Percentiles rank a stretch among this genome's conserved stretches.
Conservation (phyloP, 2,888 invertebrate genomes). For the Macrostomum cliftonense region DNA sequence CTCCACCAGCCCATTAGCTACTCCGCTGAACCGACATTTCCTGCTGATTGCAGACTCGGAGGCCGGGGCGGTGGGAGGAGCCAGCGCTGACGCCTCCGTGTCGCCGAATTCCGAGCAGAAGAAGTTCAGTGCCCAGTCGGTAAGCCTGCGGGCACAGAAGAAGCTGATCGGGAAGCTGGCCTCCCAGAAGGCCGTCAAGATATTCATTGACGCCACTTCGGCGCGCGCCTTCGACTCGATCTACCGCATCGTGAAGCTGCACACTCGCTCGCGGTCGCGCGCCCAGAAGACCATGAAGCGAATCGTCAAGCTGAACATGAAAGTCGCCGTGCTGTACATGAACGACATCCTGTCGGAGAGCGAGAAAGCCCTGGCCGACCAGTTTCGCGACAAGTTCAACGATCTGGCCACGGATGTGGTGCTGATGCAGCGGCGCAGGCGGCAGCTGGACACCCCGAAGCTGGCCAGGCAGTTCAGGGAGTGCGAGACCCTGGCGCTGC, state of each 20-base stretch:
- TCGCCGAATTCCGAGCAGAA: too few relatives aligned
- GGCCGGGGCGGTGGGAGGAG: too few relatives aligned
- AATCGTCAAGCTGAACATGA: slow-evolving; percentile 83
- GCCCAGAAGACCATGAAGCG: slow-evolving; percentile 85
- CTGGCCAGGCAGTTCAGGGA: slow-evolving; percentile 55
- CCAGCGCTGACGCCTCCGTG: too few relatives aligned
- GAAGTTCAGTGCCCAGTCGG: slow-evolving; percentile 63
- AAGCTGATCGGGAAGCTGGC: slow-evolving; percentile 82
- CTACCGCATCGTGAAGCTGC: slow-evolving; percentile 54
- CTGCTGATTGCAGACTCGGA: too few relatives aligned
- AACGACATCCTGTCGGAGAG: slow-evolving; percentile 61
- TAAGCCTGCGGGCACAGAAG: slow-evolving; percentile 81
- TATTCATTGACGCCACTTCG: slow-evolving; percentile 74
- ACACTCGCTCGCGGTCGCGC: slow-evolving; percentile 59
- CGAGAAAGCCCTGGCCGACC: slow-evolving; percentile 48
- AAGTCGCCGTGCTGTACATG: slow-evolving; percentile 50
- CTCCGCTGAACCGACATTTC: too few relatives aligned
- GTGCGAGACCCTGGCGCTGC: slow-evolving; percentile 54
- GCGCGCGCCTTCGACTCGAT: slow-evolving; percentile 74
- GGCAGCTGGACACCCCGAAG: slow-evolving; percentile 47
- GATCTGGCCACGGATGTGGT: slow-evolving; percentile 47
- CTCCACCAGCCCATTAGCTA: too few relatives aligned
- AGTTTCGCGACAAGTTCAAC: slow-evolving; percentile 45
- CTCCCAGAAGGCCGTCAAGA: slow-evolving; percentile 62
- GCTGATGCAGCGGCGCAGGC: too few relatives aligned